Evolutionary conservation across 2,797 vertebrate genomes (phyloP).

Genomic region (Manis pentadactyla): DNA sequence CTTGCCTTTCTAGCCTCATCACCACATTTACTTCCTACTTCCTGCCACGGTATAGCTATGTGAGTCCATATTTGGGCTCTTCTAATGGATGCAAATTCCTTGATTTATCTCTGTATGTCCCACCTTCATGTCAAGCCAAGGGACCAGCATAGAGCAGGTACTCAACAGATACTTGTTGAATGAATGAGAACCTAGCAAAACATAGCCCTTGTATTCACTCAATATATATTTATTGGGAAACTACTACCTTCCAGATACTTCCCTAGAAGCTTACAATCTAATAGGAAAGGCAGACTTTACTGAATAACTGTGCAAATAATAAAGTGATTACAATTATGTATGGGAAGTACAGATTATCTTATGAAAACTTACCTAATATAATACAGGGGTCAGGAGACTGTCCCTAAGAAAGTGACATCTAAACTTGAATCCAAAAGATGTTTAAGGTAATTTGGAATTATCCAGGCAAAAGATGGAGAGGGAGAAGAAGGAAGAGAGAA

Average conservation of each 20-base stretch:
- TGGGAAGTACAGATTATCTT: not conserved
- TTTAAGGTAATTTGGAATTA: not conserved
- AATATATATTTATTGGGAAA: not conserved
- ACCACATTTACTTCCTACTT: not conserved
- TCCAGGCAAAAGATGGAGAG: not conserved
- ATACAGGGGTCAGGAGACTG: not conserved
- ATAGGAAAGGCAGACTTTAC: not conserved
- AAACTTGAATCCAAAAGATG: not conserved
- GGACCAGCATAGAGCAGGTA: not conserved
- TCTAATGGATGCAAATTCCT: not conserved
- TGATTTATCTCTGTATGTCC: not conserved
- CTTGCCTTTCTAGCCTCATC: not conserved
- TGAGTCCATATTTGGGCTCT: not conserved
- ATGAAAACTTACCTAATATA: not conserved
- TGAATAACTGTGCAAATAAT: slow-evolving; percentile 1
- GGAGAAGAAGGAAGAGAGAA: not conserved
- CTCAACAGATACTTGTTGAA: not conserved
- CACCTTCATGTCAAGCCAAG: not conserved
- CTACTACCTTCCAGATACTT: not conserved
- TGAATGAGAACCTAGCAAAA: not conserved
- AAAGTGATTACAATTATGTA: not conserved
- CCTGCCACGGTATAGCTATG: not conserved
- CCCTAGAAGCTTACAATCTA: not conserved
- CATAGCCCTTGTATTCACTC: not conserved
- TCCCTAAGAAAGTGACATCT: not conserved